Percentiles rank a stretch among this genome's conserved stretches.
phyloP scores from a whole-genome alignment of 2,888 invertebrate species.

The Mantis religiosa region DNA sequence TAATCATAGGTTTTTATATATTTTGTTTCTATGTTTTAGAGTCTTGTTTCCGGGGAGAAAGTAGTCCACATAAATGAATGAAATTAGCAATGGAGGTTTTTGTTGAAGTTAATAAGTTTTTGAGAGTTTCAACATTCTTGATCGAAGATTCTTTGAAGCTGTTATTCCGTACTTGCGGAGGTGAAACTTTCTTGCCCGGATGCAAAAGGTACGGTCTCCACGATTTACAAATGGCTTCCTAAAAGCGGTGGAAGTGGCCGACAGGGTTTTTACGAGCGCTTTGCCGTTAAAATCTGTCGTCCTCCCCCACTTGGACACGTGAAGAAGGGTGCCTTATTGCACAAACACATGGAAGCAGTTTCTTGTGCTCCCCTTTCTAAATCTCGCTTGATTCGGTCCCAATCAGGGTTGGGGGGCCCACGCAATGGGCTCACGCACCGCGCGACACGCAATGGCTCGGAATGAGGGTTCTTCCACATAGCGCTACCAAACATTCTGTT shows the following conservation, averaged over 20 bases:
- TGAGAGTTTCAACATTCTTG: too few species aligned
- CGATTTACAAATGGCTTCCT: not conserved
- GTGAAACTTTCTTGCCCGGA: too few species aligned
- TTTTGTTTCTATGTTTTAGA: too few species aligned
- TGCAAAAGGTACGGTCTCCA: not conserved
- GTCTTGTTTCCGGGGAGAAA: too few species aligned
- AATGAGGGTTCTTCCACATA: not conserved
- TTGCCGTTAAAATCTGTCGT: not conserved
- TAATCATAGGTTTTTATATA: too few species aligned
- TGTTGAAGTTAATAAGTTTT: too few species aligned
- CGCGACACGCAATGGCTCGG: not conserved
- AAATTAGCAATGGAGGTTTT: too few species aligned
- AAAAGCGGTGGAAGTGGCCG: not conserved
- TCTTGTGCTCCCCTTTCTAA: not conserved
- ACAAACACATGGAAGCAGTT: slow-evolving; percentile 4
- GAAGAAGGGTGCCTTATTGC: not conserved
- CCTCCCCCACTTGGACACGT: not conserved
- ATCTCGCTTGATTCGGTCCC: not conserved
- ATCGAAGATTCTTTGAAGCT: too few species aligned
- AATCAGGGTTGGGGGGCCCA: not conserved
- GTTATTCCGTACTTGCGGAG: too few species aligned
- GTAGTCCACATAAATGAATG: too few species aligned
- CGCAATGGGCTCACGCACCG: not conserved
- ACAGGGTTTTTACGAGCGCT: not conserved
- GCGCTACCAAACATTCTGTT: not conserved